A percentile compares a stretch with the other conserved stretches of the same genome.
phyloP scores from a whole-genome alignment of 2,797 vertebrate species.

The Esox masquinongy region DNA sequence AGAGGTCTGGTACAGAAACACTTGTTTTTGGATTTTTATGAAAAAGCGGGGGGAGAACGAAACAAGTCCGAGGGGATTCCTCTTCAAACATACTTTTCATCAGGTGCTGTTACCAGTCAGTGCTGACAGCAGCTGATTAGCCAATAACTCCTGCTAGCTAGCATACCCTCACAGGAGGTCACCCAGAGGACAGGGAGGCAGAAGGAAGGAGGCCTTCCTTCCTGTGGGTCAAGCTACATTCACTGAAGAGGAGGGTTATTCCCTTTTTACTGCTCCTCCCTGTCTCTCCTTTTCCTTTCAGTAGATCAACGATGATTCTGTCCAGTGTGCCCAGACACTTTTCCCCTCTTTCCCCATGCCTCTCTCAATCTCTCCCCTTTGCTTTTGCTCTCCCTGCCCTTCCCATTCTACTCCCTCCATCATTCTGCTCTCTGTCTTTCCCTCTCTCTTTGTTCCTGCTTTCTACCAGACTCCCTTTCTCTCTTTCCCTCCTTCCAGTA shows the following conservation, averaged over 20 bases:
- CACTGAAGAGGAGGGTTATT: constrained; percentile 64
- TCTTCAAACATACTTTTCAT: constrained; percentile 68
- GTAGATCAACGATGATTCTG: background rate
- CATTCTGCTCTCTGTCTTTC: constrained; percentile 59
- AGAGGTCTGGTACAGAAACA: too few relatives aligned
- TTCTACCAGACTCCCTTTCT: constrained; percentile 32
- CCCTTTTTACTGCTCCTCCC: constrained; percentile 66
- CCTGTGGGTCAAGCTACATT: constrained; percentile 76
- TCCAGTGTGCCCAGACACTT: constrained; percentile 38
- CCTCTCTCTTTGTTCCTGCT: constrained; percentile 56
- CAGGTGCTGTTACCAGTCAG: constrained; percentile 87
- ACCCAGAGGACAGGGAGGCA: constrained; percentile 88
- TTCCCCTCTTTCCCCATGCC: constrained; percentile 8
- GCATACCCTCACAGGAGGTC: constrained; percentile 81
- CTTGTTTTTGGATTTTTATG: too few relatives aligned
- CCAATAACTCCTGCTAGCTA: constrained; percentile 81
- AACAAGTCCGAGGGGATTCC: constrained; percentile 26
- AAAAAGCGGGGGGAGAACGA: background rate
- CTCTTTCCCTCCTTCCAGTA: background rate
- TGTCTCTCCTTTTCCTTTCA: background rate
- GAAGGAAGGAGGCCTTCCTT: constrained; percentile 70
- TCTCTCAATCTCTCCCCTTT: background rate
- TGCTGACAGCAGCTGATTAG: constrained; percentile 93
- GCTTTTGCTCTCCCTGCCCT: constrained; percentile 48
- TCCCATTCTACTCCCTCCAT: constrained; percentile 31